Base-by-base conservation (phyloP, 2,888 invertebrate genomes). In the Ennomos quercinarius region DNA sequence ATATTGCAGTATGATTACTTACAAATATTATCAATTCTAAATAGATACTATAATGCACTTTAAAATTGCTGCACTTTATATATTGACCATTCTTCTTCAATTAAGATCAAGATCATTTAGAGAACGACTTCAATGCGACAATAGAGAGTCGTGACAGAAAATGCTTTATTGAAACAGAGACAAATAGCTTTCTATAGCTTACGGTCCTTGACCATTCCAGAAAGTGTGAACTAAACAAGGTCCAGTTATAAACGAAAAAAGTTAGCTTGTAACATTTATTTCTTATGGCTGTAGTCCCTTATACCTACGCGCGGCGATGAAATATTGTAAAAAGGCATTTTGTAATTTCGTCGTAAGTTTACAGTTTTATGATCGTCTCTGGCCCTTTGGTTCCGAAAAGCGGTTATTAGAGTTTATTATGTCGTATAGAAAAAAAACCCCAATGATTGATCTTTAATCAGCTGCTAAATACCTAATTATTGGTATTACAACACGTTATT, bases 241-340 rank as follows among this genome's bases (percentile, higher is more conserved):
- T 78, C 76, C 76, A 72, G 80, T 82, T 80, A 77, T 75, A 80
- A 78, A 77, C 66, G 67, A 78, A 79, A 81, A 75, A 74, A 72
- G n/a, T 55, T 56, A 69, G 54, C 56, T 68, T 70, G 71, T 66
- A 71, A 68, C 71, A 70, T 54, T 63, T 72, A 71, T 76, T 72
- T 77, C 75, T 77, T 68, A 76, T 57, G 60, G 69, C 59, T 67
- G 60, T 62, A 61, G 64, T 51, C 59, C 73, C 77, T 27, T 76
- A 17, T 76, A n/a, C n/a, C n/a, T n/a, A 76, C 79, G 86, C 84
- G 83, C 78, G 81, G 84, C 78, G 80, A 87, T 91, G 80, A 91
- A 84, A 86, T 91, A 91, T 90, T 81, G 83, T 91, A 89, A 89
- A 90, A 81, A 55, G 38, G 67, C 78, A 84, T 76, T 86, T 84